Conservation (phyloP, 2,888 invertebrate species). For the Sarcophaga variegata region DNA sequence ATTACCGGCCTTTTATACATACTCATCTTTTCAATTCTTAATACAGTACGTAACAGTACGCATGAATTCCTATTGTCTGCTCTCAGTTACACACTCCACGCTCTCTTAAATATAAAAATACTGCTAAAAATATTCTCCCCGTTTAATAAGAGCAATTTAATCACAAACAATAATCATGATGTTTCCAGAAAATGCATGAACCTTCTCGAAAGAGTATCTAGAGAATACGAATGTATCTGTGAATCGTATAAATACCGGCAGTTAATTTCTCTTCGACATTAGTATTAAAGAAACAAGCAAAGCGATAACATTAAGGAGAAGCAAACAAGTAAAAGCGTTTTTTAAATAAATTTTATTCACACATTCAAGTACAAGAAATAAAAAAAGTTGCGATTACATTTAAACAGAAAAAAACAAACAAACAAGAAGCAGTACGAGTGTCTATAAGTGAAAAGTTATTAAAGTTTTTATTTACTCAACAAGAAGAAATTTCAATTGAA, state of each 20-base stretch:
- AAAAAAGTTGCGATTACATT: background rate
- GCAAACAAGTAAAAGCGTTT: background rate
- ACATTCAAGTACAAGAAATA: background rate
- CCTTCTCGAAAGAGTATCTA: conserved; percentile 59
- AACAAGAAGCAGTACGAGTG: too few relatives aligned
- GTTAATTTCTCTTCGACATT: conserved; percentile 47
- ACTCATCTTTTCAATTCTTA: too few relatives aligned
- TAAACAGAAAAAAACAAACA: too few relatives aligned
- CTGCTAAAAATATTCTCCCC: too few relatives aligned
- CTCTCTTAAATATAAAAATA: background rate
- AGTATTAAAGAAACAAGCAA: conserved; percentile 59
- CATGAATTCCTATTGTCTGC: too few relatives aligned
- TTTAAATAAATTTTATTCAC: background rate
- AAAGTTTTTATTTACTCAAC: background rate
- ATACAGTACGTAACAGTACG: too few relatives aligned
- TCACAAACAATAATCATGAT: background rate
- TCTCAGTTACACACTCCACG: too few relatives aligned
- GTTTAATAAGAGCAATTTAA: background rate
- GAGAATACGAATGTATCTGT: conserved; percentile 50
- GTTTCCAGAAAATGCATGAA: conserved; percentile 49
- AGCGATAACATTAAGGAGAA: conserved; percentile 36
- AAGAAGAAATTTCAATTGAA: background rate
- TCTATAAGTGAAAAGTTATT: background rate
- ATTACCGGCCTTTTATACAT: too few relatives aligned
- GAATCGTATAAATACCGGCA: conserved; percentile 63